Evolutionary conservation across 1,140 invertebrate genomes (phyloP).

Genomic region (Drosophila pseudoananassae): DNA sequence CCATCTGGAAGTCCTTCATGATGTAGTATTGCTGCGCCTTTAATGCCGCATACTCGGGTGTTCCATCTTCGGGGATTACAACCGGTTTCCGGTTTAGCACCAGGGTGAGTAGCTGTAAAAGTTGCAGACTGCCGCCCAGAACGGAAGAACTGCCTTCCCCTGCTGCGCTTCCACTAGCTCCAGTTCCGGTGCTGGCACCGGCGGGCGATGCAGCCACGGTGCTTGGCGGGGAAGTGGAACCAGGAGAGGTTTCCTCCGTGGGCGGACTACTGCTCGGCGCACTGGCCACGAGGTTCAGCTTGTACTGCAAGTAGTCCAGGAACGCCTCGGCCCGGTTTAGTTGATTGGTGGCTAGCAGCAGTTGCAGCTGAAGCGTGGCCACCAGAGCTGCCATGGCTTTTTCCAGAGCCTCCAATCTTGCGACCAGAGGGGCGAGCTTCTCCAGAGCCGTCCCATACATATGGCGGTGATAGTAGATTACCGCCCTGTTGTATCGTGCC

Average conservation of each 20-base stretch:
- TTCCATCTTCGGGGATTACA: constrained; percentile 84
- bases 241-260: constrained; percentile 12
- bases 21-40: constrained; percentile 86
- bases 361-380: constrained; percentile 84
- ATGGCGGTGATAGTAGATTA: constrained; percentile 91
- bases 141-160: constrained; percentile 63
- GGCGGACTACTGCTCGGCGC: constrained; percentile 73
- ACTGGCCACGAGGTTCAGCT: constrained; percentile 59
- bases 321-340: constrained; percentile 73
- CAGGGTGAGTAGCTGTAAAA: constrained; percentile 85
- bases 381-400: constrained; percentile 84
- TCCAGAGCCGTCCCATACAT: constrained; percentile 91
- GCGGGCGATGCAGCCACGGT: constrained; percentile 57
- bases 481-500: constrained; percentile 92
- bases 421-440: constrained; percentile 90
- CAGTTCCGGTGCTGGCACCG: constrained; percentile 1
- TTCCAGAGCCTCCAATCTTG: constrained; percentile 91
- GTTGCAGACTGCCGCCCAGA: constrained; percentile 80
- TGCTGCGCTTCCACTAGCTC: constrained; percentile 16
- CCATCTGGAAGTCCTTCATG: constrained; percentile 86
- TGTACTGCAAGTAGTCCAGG: constrained; percentile 71
- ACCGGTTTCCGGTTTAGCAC: constrained; percentile 85
- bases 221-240: constrained; percentile 6
- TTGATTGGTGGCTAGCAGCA: constrained; percentile 78
- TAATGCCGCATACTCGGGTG: constrained; percentile 75